Percentiles rank a stretch among this genome's conserved stretches.
Evolutionary conservation across 2,797 vertebrate genomes (phyloP).

Genomic region (Enteromius paludinosus): DNA sequence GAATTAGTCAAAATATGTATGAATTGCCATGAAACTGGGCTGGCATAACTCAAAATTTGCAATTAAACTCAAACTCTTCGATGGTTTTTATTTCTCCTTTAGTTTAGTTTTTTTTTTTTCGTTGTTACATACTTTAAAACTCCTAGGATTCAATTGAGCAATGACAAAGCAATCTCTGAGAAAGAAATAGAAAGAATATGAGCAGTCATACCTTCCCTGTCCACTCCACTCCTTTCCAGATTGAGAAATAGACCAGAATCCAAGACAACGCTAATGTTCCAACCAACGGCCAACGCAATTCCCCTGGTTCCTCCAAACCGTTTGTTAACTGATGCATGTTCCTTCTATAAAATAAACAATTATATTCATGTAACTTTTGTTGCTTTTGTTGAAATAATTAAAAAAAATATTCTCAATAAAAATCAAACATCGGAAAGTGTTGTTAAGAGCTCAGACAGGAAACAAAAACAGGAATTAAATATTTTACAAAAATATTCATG

Average conservation of each 20-base stretch:
- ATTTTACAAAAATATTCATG: not conserved
- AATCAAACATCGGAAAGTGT: not conserved
- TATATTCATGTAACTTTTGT: not conserved
- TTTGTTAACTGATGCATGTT: constrained; percentile 90
- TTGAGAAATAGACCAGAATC: constrained; percentile 93
- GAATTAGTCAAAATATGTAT: too few relatives aligned
- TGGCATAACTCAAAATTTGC: not conserved
- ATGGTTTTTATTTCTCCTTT: not conserved
- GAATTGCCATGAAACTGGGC: too few relatives aligned
- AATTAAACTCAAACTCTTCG: not conserved
- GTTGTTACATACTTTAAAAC: not conserved
- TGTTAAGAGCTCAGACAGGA: not conserved
- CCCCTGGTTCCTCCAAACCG: constrained; percentile 87
- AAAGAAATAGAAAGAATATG: not conserved
- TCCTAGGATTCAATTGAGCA: not conserved
- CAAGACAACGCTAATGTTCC: constrained; percentile 87
- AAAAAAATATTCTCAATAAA: not conserved
- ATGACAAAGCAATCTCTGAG: not conserved
- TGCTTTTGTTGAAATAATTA: not conserved
- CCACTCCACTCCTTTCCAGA: constrained; percentile 96
- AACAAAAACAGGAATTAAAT: not conserved
- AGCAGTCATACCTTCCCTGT: constrained; percentile 85
- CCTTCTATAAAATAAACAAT: constrained; percentile 72
- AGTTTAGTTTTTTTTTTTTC: too few relatives aligned
- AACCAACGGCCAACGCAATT: constrained; percentile 87